Base-by-base conservation (phyloP, 2,797 vertebrate genomes). In the Limnodromus scolopaceus region DNA sequence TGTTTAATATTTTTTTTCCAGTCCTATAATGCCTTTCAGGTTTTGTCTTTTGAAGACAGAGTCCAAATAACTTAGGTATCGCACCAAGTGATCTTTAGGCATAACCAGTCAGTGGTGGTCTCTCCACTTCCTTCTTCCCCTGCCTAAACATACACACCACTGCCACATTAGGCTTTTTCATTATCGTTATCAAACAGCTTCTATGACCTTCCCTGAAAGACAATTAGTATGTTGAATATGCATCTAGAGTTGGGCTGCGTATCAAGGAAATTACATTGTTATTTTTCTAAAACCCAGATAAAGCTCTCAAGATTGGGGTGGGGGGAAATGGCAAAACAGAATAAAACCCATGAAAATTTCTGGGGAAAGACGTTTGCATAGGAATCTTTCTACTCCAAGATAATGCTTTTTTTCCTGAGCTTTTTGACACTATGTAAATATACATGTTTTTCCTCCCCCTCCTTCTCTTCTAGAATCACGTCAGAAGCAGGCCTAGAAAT, bases 401-500 rank as follows among this genome's bases (percentile, higher is more conserved):
- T 8, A 4, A 24, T 65, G 12, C 7, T n/a, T 16, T 16, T 32
- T 57, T 71, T 12, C 10, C n/a, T 39, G 24, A 61, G 9, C 15
- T 69, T 45, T 89, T 57, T 69, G 16, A 86, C 45, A 23, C 18
- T 34, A 1, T n/a, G 15, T n/a, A 22, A 57, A 43, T 64, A 55
- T 4, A 25, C 32, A 39, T 60, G 8, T 23, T 65, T 90, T 69
- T 48, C 38, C 6, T 89, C 23, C 6, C 22, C 6, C 10, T 84
- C 22, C 20, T 84, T 24, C 28, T 58, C 30, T 69, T 75, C 20
- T 70, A 98, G 98, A 72, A 98, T 98, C 68, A 98, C 98, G 75
- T 98, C 98, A 45, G 99, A 99, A 93, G 98, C 97, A n/a, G 98
- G 98, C 11, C 90, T 99, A 71, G 99, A 99, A 96, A 96, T 99